Base-by-base conservation (phyloP, 1,140 invertebrate species). In the Drosophila simulans region DNA sequence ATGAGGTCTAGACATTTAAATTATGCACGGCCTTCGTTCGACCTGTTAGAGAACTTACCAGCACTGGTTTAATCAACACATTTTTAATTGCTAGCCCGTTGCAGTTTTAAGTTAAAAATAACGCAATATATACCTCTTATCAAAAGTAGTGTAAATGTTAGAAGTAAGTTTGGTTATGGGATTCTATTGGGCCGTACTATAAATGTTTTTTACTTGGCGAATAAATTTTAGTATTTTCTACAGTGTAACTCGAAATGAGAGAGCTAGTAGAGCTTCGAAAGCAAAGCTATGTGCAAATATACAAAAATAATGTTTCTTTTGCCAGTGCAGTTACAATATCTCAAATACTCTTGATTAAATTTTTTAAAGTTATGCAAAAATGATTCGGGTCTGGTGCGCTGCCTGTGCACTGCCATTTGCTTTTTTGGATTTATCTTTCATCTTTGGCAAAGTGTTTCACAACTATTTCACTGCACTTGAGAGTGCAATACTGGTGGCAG, bases 361-460 rank as follows among this genome's bases (percentile, higher is more conserved):
- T 62, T 62, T 11, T 62, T 62, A 62, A 62, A 62, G 59, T 13
- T 66, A 85, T 84, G 71, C 80, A 84, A 77, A 84, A 76, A 60
- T 78, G 43, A 55, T 43, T 60, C 58, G 56, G 68, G 54, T 40
- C 34, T 39, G 54, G 31, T 81, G 54, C 58, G 17, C 22, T 62
- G 58, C 46, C 56, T 42, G 49, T 81, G 68, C 52, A 15, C 66
- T 72, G 72, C 64, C 71, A 57, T 69, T 70, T 69, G 37, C 35
- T 40, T 60, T 77, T 83, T 62, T 68, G 74, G 72, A 82, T 89
- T 88, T 88, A 88, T 88, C 83, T 88, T 89, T 88, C 84, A 88
- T 88, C 84, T 88, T 88, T 88, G 83, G 83, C 83, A 88, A 88
- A 88, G 84, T 86, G 83, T 86, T 86, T 86, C 83, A 86, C 83